A percentile compares a stretch with the other conserved stretches of the same genome.
Conservation (phyloP, 2,113 vertebrate species). For the Eptesicus fuscus region DNA sequence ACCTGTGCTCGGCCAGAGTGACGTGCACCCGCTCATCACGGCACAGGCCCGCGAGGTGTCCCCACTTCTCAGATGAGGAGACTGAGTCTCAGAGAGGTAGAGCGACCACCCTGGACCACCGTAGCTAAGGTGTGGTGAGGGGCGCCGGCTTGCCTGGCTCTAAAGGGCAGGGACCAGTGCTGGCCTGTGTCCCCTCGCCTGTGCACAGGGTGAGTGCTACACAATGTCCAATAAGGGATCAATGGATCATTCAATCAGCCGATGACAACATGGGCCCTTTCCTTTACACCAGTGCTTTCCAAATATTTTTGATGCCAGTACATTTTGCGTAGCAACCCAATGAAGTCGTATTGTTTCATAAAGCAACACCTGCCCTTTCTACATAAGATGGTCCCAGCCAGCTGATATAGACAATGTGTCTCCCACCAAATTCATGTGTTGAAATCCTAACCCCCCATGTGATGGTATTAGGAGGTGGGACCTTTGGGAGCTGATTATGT, state of each 20-base stretch:
- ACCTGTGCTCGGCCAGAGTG: background rate
- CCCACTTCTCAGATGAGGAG: background rate
- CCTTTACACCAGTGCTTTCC: background rate
- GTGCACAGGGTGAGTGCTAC: background rate
- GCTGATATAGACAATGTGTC: background rate
- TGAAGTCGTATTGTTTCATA: background rate
- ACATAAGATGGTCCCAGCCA: rapidly evolving
- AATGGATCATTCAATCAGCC: background rate
- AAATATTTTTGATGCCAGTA: background rate
- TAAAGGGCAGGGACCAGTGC: background rate
- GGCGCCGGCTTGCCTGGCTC: conserved; percentile 48
- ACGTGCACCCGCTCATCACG: background rate
- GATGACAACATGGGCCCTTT: background rate
- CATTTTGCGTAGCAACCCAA: background rate
- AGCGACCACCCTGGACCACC: rapidly evolving
- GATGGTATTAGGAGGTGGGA: background rate
- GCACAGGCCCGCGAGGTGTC: background rate
- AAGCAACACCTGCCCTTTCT: background rate
- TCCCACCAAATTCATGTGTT: background rate
- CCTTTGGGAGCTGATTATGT: background rate
- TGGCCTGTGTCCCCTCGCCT: background rate
- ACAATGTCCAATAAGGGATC: background rate
- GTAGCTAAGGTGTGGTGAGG: rapidly evolving
- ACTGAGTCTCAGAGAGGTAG: background rate
- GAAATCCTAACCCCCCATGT: background rate